Conservation (phyloP, 2,797 vertebrate genomes). For the Schizopygopsis pylzovi region DNA sequence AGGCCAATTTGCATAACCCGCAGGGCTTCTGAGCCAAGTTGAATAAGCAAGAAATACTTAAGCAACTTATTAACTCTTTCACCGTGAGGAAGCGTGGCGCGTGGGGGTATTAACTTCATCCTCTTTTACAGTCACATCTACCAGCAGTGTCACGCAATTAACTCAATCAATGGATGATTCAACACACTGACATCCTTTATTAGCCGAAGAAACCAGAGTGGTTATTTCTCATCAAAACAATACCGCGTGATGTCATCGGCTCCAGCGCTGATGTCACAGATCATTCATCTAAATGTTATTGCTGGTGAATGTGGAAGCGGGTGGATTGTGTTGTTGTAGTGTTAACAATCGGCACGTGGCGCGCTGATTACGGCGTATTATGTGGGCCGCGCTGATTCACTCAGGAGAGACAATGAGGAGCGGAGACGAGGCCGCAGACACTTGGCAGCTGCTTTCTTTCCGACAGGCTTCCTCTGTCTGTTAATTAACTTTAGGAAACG, state of each 20-base stretch:
- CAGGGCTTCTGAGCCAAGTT: constrained; percentile 29
- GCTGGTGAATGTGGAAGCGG: not conserved
- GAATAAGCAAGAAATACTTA: constrained; percentile 35
- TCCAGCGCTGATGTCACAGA: not conserved
- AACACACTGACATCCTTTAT: not conserved
- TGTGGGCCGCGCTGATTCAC: constrained; percentile 21
- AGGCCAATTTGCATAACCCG: constrained; percentile 45
- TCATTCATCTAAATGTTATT: constrained; percentile 1
- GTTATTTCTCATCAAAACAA: not conserved
- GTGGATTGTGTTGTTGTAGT: constrained; percentile 20
- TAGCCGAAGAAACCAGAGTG: not conserved
- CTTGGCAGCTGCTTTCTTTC: constrained; percentile 43
- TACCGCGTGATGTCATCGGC: not conserved
- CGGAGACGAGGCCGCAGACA: not conserved
- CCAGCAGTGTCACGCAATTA: not conserved
- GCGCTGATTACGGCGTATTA: not conserved
- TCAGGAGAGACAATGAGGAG: constrained; percentile 19
- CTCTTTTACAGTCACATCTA: constrained; percentile 3
- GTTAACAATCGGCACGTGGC: constrained; percentile 1
- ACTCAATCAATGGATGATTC: constrained; percentile 18
- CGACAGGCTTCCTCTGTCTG: constrained; percentile 42
- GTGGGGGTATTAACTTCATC: constrained; percentile 18
- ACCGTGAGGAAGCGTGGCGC: constrained; percentile 2
- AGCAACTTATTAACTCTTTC: constrained; percentile 40
- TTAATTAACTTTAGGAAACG: constrained; percentile 50